These are phyloP conservation scores for Sciurus vulgaris DNA, from an alignment of 2,797 vertebrate species.

Conservation along the genomic window DNA sequence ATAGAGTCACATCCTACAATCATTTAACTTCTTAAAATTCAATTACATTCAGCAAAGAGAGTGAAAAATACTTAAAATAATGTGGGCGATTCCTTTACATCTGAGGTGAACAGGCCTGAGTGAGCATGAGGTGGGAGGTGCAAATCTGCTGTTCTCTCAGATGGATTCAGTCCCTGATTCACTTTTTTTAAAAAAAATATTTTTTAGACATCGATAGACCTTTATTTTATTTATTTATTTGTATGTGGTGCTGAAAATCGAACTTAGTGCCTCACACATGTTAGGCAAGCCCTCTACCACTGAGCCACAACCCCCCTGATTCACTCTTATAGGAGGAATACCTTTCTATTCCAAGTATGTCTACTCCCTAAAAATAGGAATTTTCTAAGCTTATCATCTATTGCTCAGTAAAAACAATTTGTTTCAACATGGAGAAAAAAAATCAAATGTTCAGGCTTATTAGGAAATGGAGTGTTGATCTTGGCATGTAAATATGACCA, in stretches of 20 bases:
- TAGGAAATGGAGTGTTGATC: background rate
- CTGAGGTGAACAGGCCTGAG: background rate
- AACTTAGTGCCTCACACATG: too few species aligned
- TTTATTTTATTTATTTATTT: too few species aligned
- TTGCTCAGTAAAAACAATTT: background rate
- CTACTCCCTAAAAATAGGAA: background rate
- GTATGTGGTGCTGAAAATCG: too few species aligned
- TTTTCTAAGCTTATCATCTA: constrained; percentile 2
- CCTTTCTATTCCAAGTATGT: background rate
- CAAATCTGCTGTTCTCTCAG: background rate
- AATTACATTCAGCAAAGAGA: background rate
- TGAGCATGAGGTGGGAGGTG: background rate
- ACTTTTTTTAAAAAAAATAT: background rate
- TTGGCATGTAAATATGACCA: background rate
- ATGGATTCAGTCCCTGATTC: background rate
- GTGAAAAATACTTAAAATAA: background rate
- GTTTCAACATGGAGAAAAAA: background rate
- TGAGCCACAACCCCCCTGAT: background rate
- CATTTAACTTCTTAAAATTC: background rate
- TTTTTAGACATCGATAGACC: too few species aligned
- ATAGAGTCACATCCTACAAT: background rate
- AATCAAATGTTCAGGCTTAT: background rate
- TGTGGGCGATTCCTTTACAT: background rate
- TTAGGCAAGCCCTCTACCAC: too few species aligned
- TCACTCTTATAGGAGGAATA: background rate